These are phyloP conservation scores for Margarornis squamiger DNA, from an alignment of 2,797 vertebrate genomes.

Conservation along the genomic window DNA sequence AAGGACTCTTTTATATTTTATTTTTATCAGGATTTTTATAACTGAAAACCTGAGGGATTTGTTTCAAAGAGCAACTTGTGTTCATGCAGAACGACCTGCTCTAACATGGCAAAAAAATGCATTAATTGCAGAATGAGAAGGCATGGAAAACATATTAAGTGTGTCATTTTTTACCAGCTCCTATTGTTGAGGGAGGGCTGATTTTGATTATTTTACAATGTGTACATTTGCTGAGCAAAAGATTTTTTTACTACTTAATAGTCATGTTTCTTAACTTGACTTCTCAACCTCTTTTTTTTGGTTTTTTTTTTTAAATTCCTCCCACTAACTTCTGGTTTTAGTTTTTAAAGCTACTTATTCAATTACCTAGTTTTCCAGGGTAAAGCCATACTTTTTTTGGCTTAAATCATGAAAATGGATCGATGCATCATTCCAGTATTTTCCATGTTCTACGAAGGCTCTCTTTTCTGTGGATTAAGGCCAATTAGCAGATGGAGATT, in stretches of 20 bases:
- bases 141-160: constrained; percentile 67
- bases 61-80: constrained; percentile 26
- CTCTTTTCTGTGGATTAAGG: constrained; percentile 43
- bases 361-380: neutral
- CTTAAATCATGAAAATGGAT: neutral
- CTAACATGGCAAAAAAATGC: neutral
- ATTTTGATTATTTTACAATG: constrained; percentile 58
- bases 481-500: constrained; percentile 65
- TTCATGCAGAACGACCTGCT: neutral
- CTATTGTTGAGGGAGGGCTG: neutral
- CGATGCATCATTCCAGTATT: neutral
- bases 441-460: constrained; percentile 21
- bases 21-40: constrained; percentile 30
- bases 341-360: constrained; percentile 29
- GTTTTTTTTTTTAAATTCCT: neutral
- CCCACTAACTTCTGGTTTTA: constrained; percentile 16
- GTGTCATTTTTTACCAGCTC: constrained; percentile 57
- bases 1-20: constrained; percentile 39
- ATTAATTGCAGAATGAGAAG: constrained; percentile 27
- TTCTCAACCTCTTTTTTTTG: neutral
- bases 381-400: neutral
- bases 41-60: constrained; percentile 34
- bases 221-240: constrained; percentile 19
- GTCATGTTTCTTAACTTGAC: neutral
- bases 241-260: neutral